These are phyloP conservation scores for Sorex maritimensis DNA, from an alignment of 2,797 vertebrate species.

Conservation along the genomic window DNA sequence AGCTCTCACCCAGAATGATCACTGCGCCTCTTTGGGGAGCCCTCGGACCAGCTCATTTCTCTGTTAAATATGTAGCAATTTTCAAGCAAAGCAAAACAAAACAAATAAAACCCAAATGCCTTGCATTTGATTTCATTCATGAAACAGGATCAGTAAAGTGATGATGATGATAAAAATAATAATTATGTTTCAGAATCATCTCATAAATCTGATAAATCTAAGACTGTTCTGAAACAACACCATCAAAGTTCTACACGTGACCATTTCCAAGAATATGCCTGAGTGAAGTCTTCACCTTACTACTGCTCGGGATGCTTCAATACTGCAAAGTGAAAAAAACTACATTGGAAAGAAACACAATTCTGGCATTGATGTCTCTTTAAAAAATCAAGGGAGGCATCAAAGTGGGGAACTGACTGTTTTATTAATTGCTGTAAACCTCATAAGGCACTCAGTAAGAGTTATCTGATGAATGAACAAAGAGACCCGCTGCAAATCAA, in stretches of 20 bases:
- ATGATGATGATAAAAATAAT: not conserved
- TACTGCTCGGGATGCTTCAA: conserved; percentile 6
- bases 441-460: not conserved
- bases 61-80: conserved; percentile 36
- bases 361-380: conserved; percentile 40
- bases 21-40: not conserved
- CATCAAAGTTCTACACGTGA: conserved; percentile 45
- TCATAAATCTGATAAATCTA: conserved; percentile 40
- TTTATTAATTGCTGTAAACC: not conserved
- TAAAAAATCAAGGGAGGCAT: not conserved
- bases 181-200: not conserved
- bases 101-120: conserved; percentile 18
- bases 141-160: conserved; percentile 46
- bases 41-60: not conserved
- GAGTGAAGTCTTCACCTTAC: conserved; percentile 36
- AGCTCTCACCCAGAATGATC: conserved; percentile 15
- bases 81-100: conserved; percentile 56
- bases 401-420: not conserved
- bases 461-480: not conserved
- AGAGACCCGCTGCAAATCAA: conserved; percentile 3
- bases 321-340: conserved; percentile 53
- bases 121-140: conserved; percentile 26
- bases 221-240: conserved; percentile 61
- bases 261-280: conserved; percentile 48
- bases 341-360: conserved; percentile 44